A percentile compares a stretch with the other conserved stretches of the same genome.
These are phyloP conservation scores for Oikopleura vanhoeffeni DNA, from an alignment of 23 tunicate species.

Conservation along the genomic window DNA sequence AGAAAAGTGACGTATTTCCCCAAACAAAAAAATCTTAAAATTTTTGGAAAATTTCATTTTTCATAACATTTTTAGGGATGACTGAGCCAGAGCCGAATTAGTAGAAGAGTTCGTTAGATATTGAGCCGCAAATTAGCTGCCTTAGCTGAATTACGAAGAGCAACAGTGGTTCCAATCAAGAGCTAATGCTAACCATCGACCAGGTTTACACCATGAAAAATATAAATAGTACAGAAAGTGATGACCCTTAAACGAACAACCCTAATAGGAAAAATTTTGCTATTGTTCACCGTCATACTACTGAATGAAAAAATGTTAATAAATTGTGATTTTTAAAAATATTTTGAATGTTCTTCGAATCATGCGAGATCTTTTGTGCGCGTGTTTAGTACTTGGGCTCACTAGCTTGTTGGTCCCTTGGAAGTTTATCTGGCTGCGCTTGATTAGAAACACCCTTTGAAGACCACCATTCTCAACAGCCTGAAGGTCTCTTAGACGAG, in stretches of 20 bases:
- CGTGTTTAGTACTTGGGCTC: conserved; percentile 30
- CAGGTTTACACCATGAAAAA: not conserved
- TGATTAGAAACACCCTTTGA: not conserved
- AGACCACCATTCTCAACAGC: not conserved
- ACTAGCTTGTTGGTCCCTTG: conserved; percentile 22
- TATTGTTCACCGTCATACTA: no score
- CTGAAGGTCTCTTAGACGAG: not conserved
- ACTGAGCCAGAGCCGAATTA: not conserved
- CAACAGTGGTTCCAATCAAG: conserved; percentile 50
- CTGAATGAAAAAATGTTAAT: no score
- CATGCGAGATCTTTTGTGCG: conserved; percentile 30
- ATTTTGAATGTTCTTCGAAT: conserved; percentile 19
- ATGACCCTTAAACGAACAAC: no score
- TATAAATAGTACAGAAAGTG: not conserved
- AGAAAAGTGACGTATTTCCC: not conserved
- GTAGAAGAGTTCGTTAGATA: not conserved
- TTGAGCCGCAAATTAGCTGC: conserved; percentile 17
- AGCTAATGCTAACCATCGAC: not conserved
- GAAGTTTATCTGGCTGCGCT: not conserved
- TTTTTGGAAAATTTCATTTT: no score
- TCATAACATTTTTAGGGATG: not conserved
- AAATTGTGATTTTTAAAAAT: no score
- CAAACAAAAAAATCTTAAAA: not conserved
- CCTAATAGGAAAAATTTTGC: no score
- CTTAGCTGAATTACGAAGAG: conserved; percentile 35